phyloP scores from a whole-genome alignment of 2,888 invertebrate genomes.

The Gandaritis pyraliata region DNA sequence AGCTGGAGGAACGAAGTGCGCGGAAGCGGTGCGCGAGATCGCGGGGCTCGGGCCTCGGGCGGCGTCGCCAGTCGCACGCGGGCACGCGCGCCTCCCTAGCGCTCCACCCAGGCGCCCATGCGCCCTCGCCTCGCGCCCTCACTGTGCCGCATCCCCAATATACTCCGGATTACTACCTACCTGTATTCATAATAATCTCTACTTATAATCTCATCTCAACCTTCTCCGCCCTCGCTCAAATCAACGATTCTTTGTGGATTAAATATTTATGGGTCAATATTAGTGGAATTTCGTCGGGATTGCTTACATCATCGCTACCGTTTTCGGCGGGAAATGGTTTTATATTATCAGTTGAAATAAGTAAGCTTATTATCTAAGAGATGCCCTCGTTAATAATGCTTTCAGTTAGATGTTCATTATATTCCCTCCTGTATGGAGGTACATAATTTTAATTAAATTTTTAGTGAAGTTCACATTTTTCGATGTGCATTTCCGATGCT shows the following conservation, averaged over 20 bases:
- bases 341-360: slow-evolving; percentile 25
- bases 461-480: no score
- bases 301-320: slow-evolving; percentile 71
- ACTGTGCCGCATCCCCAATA: slow-evolving; percentile 59
- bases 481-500: no score
- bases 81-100: slow-evolving; percentile 77
- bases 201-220: slow-evolving; percentile 12
- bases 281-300: slow-evolving; percentile 60
- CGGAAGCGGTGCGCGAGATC: slow-evolving; percentile 38
- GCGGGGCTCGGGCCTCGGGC: slow-evolving; percentile 30
- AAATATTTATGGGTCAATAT: slow-evolving; percentile 73
- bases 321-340: slow-evolving; percentile 77
- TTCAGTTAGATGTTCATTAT: background rate
- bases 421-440: no score
- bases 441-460: no score
- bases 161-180: slow-evolving; percentile 44
- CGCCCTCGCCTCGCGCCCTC: slow-evolving; percentile 63
- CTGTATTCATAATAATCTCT: slow-evolving; percentile 17
- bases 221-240: slow-evolving; percentile 19
- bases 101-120: slow-evolving; percentile 63
- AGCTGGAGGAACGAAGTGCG: slow-evolving; percentile 54
- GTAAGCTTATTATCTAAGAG: background rate
- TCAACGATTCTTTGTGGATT: slow-evolving; percentile 46
- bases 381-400: background rate
- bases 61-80: slow-evolving; percentile 74